phyloP scores from a whole-genome alignment of 1,140 invertebrate species.

The Anthonomus grandis region DNA sequence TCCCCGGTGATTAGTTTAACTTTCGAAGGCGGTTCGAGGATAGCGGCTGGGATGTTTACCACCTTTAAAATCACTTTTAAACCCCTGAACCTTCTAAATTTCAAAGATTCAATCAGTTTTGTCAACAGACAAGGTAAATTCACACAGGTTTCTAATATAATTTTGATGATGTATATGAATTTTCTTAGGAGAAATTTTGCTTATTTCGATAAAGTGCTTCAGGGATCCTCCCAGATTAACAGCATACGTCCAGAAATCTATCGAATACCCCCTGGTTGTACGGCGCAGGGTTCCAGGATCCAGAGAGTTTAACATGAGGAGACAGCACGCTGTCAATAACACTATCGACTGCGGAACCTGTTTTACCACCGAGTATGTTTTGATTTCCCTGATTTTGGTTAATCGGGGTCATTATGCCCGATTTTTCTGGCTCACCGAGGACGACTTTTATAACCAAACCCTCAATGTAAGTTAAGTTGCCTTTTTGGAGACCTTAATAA shows the following conservation, averaged over 20 bases:
- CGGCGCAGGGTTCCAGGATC: neutral
- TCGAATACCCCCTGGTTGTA: neutral
- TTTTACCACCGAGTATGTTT: constrained; percentile 28
- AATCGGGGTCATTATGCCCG: constrained; percentile 32
- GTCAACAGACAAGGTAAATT: constrained; percentile 13
- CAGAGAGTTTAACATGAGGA: constrained; percentile 11
- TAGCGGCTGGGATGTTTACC: constrained; percentile 35
- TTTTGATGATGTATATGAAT: no score
- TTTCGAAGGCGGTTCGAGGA: constrained; percentile 12
- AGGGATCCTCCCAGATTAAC: constrained; percentile 25
- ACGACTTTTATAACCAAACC: constrained; percentile 30
- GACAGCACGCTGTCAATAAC: constrained; percentile 31
- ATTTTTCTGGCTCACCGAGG: constrained; percentile 37
- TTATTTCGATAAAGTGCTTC: constrained; percentile 16
- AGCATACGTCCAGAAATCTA: constrained; percentile 17
- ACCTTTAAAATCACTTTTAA: constrained; percentile 26
- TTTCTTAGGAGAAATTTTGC: constrained; percentile 23
- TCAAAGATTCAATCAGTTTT: constrained; percentile 20
- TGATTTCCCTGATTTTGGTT: constrained; percentile 29
- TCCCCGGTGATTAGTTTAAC: constrained; percentile 17
- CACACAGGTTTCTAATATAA: neutral
- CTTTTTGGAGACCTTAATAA: no score
- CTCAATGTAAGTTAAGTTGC: constrained; percentile 19
- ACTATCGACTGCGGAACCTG: constrained; percentile 37
- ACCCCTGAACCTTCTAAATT: constrained; percentile 23